Conservation (phyloP, 2,113 vertebrate species). For the Labrus mixtus region DNA sequence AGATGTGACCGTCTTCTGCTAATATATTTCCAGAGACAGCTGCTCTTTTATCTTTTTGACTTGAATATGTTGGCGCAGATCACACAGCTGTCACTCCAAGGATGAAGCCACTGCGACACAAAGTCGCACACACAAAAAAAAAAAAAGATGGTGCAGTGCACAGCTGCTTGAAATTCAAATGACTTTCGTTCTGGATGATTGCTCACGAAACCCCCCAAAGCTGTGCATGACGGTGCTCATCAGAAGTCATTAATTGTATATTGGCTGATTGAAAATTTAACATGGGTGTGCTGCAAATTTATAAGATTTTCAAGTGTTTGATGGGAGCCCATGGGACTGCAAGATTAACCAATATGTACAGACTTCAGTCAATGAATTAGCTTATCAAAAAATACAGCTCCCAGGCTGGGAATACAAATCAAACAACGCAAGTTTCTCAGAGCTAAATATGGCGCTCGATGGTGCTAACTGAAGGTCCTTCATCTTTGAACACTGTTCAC, state of each 20-base stretch:
- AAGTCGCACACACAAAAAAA: background rate
- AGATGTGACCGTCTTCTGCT: constrained; percentile 15
- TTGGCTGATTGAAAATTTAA: constrained; percentile 32
- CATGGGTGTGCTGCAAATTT: constrained; percentile 15
- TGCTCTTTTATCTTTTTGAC: constrained; percentile 50
- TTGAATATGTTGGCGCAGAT: constrained; percentile 31
- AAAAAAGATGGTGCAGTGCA: constrained; percentile 21
- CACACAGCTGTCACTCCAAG: constrained; percentile 48
- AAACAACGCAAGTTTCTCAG: constrained; percentile 30
- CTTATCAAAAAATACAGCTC: constrained; percentile 59
- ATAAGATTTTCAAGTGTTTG: constrained; percentile 41
- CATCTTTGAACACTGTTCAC: background rate
- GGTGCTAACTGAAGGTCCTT: background rate
- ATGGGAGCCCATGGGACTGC: constrained; percentile 21
- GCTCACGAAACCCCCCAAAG: constrained; percentile 11
- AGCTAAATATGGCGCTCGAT: background rate
- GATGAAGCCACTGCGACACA: constrained; percentile 27
- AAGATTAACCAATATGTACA: constrained; percentile 47
- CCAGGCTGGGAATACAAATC: constrained; percentile 37
- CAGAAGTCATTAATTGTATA: constrained; percentile 49
- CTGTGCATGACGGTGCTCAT: constrained; percentile 20
- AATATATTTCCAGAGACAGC: constrained; percentile 37
- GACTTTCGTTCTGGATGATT: constrained; percentile 34
- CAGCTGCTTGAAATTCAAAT: constrained; percentile 59
- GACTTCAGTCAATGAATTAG: constrained; percentile 24